Evolutionary conservation across 1,140 invertebrate species (phyloP).

Genomic region (honey bee (Apis mellifera)): Amel_HAv3.1 CM009934.2:4704001-4704500

Average conservation of each 20-base stretch:
- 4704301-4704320: too few relatives aligned
- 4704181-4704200: conserved; percentile 1
- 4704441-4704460: too few relatives aligned
- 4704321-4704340: too few relatives aligned
- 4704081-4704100: background rate
- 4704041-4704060: conserved; percentile 1
- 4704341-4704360: too few relatives aligned
- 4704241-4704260: background rate
- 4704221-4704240: background rate
- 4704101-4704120: too few relatives aligned
- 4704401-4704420: too few relatives aligned
- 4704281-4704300: background rate
- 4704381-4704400: too few relatives aligned
- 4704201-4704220: background rate
- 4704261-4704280: background rate
- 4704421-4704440: too few relatives aligned
- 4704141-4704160: background rate
- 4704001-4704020: conserved; percentile 6
- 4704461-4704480: too few relatives aligned
- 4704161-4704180: background rate
- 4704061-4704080: conserved; percentile 29
- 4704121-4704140: background rate
- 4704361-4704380: too few relatives aligned
- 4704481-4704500: too few relatives aligned
- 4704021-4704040: background rate